phyloP scores from a whole-genome alignment of 92 coral and sea anemone genomes.

The Parazoanthus darwini region DNA sequence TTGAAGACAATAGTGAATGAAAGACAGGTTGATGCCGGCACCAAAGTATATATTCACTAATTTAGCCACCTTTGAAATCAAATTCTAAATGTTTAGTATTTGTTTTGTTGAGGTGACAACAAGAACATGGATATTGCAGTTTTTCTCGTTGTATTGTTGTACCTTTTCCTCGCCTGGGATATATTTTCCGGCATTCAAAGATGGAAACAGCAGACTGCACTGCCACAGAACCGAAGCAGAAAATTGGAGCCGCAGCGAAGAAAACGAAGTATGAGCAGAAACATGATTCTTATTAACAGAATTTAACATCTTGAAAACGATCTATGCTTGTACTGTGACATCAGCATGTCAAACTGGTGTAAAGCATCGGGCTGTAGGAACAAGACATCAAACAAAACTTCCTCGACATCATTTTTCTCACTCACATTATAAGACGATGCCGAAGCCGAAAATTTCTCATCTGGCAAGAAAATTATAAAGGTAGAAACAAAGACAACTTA shows the following conservation, averaged over 20 bases:
- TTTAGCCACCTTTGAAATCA: not conserved
- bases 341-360: not conserved
- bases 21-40: not conserved
- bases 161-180: slow-evolving; percentile 7
- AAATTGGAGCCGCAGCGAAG: not conserved
- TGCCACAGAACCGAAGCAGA: not conserved
- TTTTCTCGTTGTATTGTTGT: not conserved
- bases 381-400: too few species aligned
- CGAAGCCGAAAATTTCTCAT: not conserved
- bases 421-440: not conserved
- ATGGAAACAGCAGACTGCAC: not conserved
- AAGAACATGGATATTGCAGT: not conserved
- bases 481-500: too few species aligned
- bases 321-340: not conserved
- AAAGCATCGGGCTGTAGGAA: not conserved
- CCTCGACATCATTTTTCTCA: not conserved
- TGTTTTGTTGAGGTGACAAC: not conserved
- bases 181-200: not conserved
- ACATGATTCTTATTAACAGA: slow-evolving; percentile 4
- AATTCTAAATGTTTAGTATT: not conserved
- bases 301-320: not conserved
- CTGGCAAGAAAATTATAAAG: too few species aligned
- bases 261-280: not conserved
- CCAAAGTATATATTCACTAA: not conserved
- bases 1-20: not conserved